phyloP scores from a whole-genome alignment of 2,888 invertebrate species.

The Parascotia fuliginaria region DNA sequence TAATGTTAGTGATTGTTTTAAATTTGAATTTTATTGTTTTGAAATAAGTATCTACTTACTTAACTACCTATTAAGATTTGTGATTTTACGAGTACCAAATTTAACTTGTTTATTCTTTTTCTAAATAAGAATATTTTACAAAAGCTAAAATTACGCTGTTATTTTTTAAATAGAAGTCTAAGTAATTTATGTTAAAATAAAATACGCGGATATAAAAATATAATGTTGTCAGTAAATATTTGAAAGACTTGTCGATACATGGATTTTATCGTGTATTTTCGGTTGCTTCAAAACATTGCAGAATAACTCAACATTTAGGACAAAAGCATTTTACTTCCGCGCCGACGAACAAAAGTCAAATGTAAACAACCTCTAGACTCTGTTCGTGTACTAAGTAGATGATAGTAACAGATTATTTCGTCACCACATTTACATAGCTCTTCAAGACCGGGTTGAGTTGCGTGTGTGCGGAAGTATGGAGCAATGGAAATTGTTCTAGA shows the following conservation, averaged over 20 bases:
- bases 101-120: no score
- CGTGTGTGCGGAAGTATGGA: slow-evolving; percentile 30
- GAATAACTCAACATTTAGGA: slow-evolving; percentile 65
- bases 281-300: slow-evolving; percentile 15
- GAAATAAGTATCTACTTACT: no score
- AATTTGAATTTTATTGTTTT: no score
- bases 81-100: no score
- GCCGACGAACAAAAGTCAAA: slow-evolving; percentile 79
- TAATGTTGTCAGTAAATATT: not conserved
- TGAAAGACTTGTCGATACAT: not conserved
- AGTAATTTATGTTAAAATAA: no score
- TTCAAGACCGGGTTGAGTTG: slow-evolving; percentile 39
- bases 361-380: slow-evolving; percentile 81
- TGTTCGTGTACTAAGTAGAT: slow-evolving; percentile 61
- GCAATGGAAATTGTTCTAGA: slow-evolving; percentile 59
- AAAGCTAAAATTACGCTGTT: no score
- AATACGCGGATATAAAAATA: no score
- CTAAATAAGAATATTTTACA: no score
- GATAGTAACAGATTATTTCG: slow-evolving; percentile 55
- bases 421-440: slow-evolving; percentile 53
- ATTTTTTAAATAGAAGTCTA: no score
- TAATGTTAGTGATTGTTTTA: no score
- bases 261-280: not conserved
- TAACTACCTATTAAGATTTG: no score
- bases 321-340: slow-evolving; percentile 79